Base-by-base conservation (phyloP, 2,888 invertebrate genomes). In the Drosophila villosipedis region DNA sequence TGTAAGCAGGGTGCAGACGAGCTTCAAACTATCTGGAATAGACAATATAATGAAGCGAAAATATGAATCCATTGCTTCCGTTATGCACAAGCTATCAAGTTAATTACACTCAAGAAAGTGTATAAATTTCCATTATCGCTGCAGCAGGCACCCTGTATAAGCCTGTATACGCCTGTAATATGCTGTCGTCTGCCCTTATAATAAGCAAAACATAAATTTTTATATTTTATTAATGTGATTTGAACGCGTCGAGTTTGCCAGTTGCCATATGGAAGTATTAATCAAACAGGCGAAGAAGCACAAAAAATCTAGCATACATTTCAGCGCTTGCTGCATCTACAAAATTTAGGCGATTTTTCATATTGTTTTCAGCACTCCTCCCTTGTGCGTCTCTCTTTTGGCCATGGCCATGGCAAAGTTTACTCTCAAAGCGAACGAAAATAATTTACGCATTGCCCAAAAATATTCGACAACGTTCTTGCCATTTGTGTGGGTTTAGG, bases 151-250 rank as follows among this genome's bases (percentile, higher is more conserved):
- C 82, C 82, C 80, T 80, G 80, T 80, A 78, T 69, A 61, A 41
- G n/a, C 39, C 22, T 37, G 14, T 19, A 33, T 33, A n/a, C 25
- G 31, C 43, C 28, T 61, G 31, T 31, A 54, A 25, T n/a, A 53
- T 68, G 43, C 73, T 78, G 68, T 80, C 66, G 76, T 69, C 60
- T 74, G 73, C 59, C 60, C 74, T 75, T 71, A 68, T 88, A 78
- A 86, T 83, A 84, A 84, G 89, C 89, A 82, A 79, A 67, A 82
- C 90, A 86, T 90, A 91, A 91, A 91, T 89, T 88, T 76, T 73
- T 82, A 87, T 89, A 91, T 88, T 84, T 91, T 87, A 91, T 87
- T 87, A 87, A 87, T 91, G 90, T 76, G 85, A 75, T 77, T 89
- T 63, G 90, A 88, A 80, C 76, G 85, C 89, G 74, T 71, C 57